Percentiles rank a stretch among this genome's conserved stretches.
These are phyloP conservation scores for Brachyptera putata DNA, from an alignment of 2,888 invertebrate genomes.

Conservation along the genomic window DNA sequence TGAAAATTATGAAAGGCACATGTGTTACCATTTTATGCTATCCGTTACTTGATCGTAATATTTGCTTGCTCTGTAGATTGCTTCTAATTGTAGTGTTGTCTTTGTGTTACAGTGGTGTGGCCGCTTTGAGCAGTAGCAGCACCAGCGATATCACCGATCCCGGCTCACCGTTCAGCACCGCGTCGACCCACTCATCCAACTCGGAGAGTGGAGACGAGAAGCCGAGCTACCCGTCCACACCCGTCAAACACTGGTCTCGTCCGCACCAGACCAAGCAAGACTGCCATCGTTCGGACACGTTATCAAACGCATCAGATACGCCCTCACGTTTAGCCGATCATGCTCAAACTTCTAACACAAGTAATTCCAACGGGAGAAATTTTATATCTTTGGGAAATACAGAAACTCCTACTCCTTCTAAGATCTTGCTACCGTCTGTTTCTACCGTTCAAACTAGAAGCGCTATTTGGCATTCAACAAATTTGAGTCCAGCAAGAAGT, in stretches of 20 bases:
- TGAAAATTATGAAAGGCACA: too few relatives aligned
- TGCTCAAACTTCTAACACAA: neutral
- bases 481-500: neutral
- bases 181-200: constrained; percentile 31
- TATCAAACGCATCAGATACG: too few relatives aligned
- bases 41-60: too few relatives aligned
- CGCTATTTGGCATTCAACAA: neutral
- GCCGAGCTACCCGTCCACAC: neutral
- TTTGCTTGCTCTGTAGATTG: too few relatives aligned
- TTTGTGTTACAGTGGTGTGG: constrained; percentile 71
- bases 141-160: constrained; percentile 83
- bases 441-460: neutral
- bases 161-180: constrained; percentile 74
- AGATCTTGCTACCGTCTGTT: neutral
- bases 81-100: too few relatives aligned
- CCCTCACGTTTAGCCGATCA: neutral
- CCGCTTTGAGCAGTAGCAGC: constrained; percentile 63
- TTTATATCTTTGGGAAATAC: constrained; percentile 2
- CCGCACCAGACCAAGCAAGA: neutral
- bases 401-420: neutral
- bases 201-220: constrained; percentile 31
- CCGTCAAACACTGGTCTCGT: neutral
- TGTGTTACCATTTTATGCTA: too few relatives aligned
- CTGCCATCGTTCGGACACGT: too few relatives aligned
- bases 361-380: neutral